Base-by-base conservation (phyloP, 2,113 vertebrate genomes). In the Pterocles gutturalis region DNA sequence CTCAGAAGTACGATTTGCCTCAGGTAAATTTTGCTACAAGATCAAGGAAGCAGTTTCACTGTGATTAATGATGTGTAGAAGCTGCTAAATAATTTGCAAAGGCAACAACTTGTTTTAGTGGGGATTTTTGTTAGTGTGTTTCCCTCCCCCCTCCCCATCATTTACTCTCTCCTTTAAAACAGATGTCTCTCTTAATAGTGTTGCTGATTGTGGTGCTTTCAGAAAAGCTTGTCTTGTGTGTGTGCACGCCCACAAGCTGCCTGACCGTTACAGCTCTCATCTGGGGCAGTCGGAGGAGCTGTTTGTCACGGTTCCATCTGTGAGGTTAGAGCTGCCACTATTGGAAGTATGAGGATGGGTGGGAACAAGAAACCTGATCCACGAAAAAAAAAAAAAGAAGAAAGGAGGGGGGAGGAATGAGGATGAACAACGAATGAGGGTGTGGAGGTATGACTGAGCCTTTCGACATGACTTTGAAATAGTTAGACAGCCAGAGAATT, bases 281-380 rank as follows among this genome's bases (percentile, higher is more conserved):
- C 9, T 21, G 65, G 49, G 28, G 20, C 25, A 18, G 19, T 36
- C n/a, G 6, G 72, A 60, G 41, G 31, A 86, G 76, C 29, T 87
- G 53, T 36, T 76, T 69, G 61, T 64, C 14, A 0, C 53, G 48
- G 36, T n/a, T 87, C 49, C n/a, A 61, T 79, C 9, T 36, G 61
- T 11, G 84, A 87, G n/a, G 36, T n/a, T 91, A 61, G 21, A 51
- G 65, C 48, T 64, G 57, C 53, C 15, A 3, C 60, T 72, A 10
- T 41, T 71, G 76, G 48, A 79, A 78, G 24, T 43, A 69, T 43
- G 83, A 90, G 65, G 33, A 95, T 89, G 95, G 83, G 86, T 91
- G 77, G 94, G 77, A 92, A 67, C 57, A 65, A 64, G 94, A 92
- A 96, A 97, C 24, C 53, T 95, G 94, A 97, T 60, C 72, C 54